Evolutionary conservation across 1,140 invertebrate genomes (phyloP).

Genomic region (Aleiodes sp.): DNA sequence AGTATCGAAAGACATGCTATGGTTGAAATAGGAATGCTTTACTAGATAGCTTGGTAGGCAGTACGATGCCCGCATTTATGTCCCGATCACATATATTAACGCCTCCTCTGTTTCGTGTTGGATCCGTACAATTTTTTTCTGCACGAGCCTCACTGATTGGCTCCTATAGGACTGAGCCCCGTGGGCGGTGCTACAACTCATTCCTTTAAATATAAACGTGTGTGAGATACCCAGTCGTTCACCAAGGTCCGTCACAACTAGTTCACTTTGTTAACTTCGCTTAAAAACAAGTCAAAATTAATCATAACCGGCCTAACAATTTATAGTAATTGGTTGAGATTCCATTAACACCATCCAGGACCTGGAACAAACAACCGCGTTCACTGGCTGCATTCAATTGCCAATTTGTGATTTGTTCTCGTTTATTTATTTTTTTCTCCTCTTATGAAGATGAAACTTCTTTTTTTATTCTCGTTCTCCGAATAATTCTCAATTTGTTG

Average conservation of each 20-base stretch:
- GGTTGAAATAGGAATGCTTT: no score
- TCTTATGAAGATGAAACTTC: no score
- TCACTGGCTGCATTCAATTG: not conserved
- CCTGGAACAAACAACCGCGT: conserved; percentile 28
- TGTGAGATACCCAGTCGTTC: conserved; percentile 57
- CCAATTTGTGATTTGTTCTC: not conserved
- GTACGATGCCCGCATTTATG: not conserved
- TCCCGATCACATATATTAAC: not conserved
- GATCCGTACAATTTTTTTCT: not conserved
- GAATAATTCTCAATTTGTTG: no score
- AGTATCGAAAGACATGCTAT: no score
- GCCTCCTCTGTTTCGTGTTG: not conserved
- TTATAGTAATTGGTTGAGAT: conserved; percentile 65
- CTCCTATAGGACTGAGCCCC: conserved; percentile 26
- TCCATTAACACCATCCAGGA: conserved; percentile 55
- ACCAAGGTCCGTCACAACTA: conserved; percentile 52
- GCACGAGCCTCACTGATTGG: conserved; percentile 48
- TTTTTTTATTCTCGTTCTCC: no score
- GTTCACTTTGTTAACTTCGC: conserved; percentile 62
- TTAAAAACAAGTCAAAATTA: conserved; percentile 66
- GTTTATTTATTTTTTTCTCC: no score
- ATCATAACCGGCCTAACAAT: conserved; percentile 64
- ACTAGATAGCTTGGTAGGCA: no score
- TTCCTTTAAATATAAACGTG: conserved; percentile 64
- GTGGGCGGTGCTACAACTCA: conserved; percentile 50